Conservation (phyloP, 2,113 vertebrate species). For the Atherinomorus stipes region DNA sequence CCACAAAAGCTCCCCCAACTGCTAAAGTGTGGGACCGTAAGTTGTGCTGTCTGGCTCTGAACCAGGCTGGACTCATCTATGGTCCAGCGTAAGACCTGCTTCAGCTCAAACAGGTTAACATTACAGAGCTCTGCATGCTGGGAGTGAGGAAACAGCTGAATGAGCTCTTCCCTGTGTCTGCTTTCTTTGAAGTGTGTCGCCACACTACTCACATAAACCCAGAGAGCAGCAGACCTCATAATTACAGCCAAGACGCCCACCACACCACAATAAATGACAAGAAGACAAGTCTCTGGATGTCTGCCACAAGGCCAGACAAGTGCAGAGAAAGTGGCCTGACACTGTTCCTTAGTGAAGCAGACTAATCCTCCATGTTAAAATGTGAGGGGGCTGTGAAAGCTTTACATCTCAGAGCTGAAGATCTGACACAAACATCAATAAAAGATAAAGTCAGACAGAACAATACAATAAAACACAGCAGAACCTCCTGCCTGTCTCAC, state of each 20-base stretch:
- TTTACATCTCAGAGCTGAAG: slow-evolving; percentile 10
- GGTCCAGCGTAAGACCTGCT: neutral
- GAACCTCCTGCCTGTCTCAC: neutral
- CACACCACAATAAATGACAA: slow-evolving; percentile 58
- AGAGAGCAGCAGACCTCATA: slow-evolving; percentile 69
- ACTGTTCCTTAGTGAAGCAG: slow-evolving; percentile 31
- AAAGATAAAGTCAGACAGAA: slow-evolving; percentile 29
- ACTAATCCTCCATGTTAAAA: slow-evolving; percentile 35
- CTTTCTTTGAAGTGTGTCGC: slow-evolving; percentile 66
- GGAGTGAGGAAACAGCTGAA: slow-evolving; percentile 52
- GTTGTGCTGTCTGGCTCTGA: neutral
- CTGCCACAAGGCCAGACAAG: slow-evolving; percentile 63
- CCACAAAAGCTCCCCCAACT: too few relatives aligned
- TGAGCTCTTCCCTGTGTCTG: slow-evolving; percentile 45
- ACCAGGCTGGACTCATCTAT: neutral
- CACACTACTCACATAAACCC: slow-evolving; percentile 64
- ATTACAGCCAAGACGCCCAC: slow-evolving; percentile 64
- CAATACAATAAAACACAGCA: neutral
- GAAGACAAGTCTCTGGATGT: slow-evolving; percentile 58
- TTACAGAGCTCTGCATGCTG: slow-evolving; percentile 21
- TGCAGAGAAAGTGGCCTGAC: slow-evolving; percentile 12
- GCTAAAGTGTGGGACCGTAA: neutral
- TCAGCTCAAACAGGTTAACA: neutral
- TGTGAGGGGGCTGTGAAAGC: neutral
- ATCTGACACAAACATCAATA: slow-evolving; percentile 21